Percentiles rank a stretch among this genome's conserved stretches.
phyloP scores from a whole-genome alignment of 2,113 vertebrate genomes.

The Lophotis ruficrista region DNA sequence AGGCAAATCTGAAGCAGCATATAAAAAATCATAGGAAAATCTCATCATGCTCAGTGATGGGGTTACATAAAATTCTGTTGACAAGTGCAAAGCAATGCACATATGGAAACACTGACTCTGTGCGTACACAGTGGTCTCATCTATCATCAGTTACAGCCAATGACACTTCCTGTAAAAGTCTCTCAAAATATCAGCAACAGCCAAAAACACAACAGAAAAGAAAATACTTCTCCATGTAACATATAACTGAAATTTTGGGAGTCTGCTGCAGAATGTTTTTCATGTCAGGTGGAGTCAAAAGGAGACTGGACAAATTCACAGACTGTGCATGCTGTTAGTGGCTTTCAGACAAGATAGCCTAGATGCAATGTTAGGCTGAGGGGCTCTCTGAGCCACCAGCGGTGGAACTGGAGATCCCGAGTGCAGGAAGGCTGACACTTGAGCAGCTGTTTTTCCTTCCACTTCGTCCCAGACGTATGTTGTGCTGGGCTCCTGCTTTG shows the following conservation, averaged over 20 bases:
- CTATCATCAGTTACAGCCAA: not conserved
- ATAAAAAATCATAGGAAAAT: not conserved
- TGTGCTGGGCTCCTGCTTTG: not conserved
- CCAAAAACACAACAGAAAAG: not conserved
- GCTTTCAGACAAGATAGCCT: not conserved
- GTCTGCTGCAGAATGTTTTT: not conserved
- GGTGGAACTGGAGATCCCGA: not conserved
- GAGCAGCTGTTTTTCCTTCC: not conserved
- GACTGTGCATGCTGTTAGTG: not conserved
- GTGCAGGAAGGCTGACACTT: not conserved
- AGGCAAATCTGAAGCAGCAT: not conserved
- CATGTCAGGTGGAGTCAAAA: not conserved
- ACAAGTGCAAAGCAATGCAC: not conserved
- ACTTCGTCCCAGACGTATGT: not conserved
- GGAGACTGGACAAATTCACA: not conserved
- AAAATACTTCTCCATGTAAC: not conserved
- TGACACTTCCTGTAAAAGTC: not conserved
- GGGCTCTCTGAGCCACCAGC: rapidly evolving
- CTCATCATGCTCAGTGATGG: not conserved
- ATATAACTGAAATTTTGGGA: rapidly evolving
- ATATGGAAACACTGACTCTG: not conserved
- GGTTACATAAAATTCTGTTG: not conserved
- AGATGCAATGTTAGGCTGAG: not conserved
- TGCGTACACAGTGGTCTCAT: not conserved
- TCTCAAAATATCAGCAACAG: not conserved